Percentiles rank a stretch among this genome's conserved stretches.
Evolutionary conservation across 1,140 invertebrate genomes (phyloP).

Genomic region (Neodiprion pinetum): DNA sequence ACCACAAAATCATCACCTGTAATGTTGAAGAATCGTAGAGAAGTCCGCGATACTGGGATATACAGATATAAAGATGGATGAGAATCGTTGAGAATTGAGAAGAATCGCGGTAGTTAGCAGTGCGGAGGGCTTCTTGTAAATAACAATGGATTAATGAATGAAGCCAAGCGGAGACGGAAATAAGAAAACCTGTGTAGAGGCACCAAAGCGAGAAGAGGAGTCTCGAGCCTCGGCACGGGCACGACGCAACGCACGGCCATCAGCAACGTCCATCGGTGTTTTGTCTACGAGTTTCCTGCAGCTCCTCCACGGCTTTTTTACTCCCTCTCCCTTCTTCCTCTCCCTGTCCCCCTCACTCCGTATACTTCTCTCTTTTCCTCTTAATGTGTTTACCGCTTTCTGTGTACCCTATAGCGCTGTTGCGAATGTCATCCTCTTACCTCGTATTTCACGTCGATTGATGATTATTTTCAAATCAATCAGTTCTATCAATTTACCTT

Average conservation of each 20-base stretch:
- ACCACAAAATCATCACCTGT: too few relatives aligned
- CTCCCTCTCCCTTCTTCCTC: constrained; percentile 14
- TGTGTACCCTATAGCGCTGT: too few relatives aligned
- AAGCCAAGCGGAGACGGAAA: constrained; percentile 33
- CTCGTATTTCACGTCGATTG: too few relatives aligned
- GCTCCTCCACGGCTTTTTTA: neutral
- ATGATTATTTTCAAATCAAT: too few relatives aligned
- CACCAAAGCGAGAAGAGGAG: too few relatives aligned
- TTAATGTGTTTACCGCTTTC: too few relatives aligned
- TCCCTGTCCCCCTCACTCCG: neutral
- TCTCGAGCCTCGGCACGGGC: constrained; percentile 12
- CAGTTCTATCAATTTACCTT: too few relatives aligned
- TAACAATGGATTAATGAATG: constrained; percentile 52
- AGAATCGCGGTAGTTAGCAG: neutral
- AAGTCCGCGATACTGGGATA: too few relatives aligned
- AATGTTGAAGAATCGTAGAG: too few relatives aligned
- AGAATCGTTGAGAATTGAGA: neutral
- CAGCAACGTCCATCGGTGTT: constrained; percentile 6
- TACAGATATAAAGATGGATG: too few relatives aligned
- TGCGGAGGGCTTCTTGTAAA: constrained; percentile 48
- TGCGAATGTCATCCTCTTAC: too few relatives aligned
- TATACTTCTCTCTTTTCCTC: constrained; percentile 4
- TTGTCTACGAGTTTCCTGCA: neutral
- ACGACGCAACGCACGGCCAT: neutral
- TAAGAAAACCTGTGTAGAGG: too few relatives aligned